Percentiles rank a stretch among this genome's conserved stretches.
These are phyloP conservation scores for Drymonia ruficornis DNA, from an alignment of 2,888 invertebrate species.

Conservation along the genomic window DNA sequence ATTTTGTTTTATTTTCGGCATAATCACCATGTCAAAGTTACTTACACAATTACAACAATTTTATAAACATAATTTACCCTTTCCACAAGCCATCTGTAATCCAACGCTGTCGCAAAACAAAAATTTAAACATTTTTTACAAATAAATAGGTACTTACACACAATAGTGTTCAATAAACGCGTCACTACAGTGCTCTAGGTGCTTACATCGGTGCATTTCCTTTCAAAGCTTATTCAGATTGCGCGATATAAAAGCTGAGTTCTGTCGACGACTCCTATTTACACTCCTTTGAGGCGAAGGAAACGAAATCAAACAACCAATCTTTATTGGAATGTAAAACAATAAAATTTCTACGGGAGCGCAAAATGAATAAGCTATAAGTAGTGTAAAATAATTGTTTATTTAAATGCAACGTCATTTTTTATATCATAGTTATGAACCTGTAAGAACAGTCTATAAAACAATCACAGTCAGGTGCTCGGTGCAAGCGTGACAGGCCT, in stretches of 20 bases:
- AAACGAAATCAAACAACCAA: not conserved
- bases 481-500: constrained; percentile 46
- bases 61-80: constrained; percentile 60
- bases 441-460: constrained; percentile 37
- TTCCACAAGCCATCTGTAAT: constrained; percentile 78
- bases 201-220: constrained; percentile 26
- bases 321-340: not conserved
- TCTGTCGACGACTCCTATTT: not conserved
- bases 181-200: constrained; percentile 21
- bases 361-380: constrained; percentile 23
- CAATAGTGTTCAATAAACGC: constrained; percentile 5
- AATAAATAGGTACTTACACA: not conserved
- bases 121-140: constrained; percentile 38
- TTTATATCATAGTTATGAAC: constrained; percentile 16
- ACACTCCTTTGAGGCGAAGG: not conserved
- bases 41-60: not conserved
- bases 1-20: no score
- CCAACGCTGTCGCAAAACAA: constrained; percentile 77
- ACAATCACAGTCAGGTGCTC: constrained; percentile 35
- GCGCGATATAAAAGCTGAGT: constrained; percentile 13
- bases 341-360: not conserved
- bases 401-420: not conserved
- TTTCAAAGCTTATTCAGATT: constrained; percentile 27
- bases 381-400: not conserved
- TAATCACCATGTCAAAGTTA: no score